Conservation (phyloP, 2,797 vertebrate species). For the Labroides dimidiatus region DNA sequence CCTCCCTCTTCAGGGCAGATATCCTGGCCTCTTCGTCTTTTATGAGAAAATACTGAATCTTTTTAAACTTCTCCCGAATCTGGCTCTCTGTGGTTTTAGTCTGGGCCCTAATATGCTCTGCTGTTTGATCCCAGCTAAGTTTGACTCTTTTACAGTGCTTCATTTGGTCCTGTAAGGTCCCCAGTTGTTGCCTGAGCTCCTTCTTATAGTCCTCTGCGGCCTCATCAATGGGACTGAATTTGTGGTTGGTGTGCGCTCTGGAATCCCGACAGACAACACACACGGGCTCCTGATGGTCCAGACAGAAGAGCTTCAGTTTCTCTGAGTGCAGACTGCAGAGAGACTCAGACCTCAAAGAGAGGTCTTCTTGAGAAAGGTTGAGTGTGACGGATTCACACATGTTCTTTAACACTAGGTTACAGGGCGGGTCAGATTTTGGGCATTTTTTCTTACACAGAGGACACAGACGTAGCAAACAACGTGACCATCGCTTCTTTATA, state of each 20-base stretch:
- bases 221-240: constrained; percentile 33
- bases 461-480: not conserved
- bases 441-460: constrained; percentile 35
- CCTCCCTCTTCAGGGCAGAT: constrained; percentile 21
- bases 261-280: constrained; percentile 44
- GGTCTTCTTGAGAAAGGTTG: not conserved
- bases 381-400: constrained; percentile 27
- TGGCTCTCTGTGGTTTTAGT: not conserved
- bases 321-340: constrained; percentile 42
- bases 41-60: constrained; percentile 17
- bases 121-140: not conserved
- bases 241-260: constrained; percentile 27
- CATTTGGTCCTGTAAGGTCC: constrained; percentile 11
- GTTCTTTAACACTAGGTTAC: constrained; percentile 35
- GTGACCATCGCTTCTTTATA: constrained; percentile 34
- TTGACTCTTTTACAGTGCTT: not conserved
- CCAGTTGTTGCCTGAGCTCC: not conserved
- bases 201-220: constrained; percentile 21
- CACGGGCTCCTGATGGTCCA: constrained; percentile 37
- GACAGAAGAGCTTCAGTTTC: constrained; percentile 43
- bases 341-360: not conserved
- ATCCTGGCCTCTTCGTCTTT: constrained; percentile 25
- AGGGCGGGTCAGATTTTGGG: constrained; percentile 5
- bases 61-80: constrained; percentile 27
- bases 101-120: constrained; percentile 9